Conservation (phyloP, 2,113 vertebrate genomes). For the Puntigrus tetrazona region DNA sequence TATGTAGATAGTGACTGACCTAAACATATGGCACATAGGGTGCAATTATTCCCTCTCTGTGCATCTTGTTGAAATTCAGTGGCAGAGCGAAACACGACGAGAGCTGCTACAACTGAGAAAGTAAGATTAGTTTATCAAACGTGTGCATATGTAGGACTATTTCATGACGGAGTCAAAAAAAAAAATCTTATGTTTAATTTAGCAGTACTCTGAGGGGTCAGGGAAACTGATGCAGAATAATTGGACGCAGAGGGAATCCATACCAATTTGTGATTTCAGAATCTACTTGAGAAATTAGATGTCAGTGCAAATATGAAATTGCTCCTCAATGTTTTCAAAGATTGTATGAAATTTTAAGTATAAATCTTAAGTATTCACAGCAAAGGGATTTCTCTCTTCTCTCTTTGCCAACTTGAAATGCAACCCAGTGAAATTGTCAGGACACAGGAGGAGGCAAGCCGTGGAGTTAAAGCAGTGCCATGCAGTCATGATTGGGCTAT, state of each 20-base stretch:
- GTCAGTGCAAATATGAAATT: conserved; percentile 84
- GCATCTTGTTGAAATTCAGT: conserved; percentile 69
- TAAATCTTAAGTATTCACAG: conserved; percentile 78
- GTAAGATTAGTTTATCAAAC: conserved; percentile 81
- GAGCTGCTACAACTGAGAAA: conserved; percentile 60
- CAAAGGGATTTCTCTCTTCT: conserved; percentile 70
- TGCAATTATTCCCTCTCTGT: conserved; percentile 36
- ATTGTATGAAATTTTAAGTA: conserved; percentile 81
- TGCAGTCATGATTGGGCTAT: conserved; percentile 69
- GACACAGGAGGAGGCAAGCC: conserved; percentile 66
- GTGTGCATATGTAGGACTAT: conserved; percentile 72
- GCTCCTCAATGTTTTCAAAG: conserved; percentile 82
- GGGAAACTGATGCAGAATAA: conserved; percentile 82
- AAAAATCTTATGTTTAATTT: conserved; percentile 79
- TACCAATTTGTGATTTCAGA: conserved; percentile 82
- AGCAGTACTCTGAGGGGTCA: conserved; percentile 79
- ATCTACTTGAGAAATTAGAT: conserved; percentile 82
- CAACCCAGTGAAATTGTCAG: conserved; percentile 74
- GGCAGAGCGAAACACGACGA: conserved; percentile 12
- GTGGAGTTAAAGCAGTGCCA: conserved; percentile 57
- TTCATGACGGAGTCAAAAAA: conserved; percentile 66
- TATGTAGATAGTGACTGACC: background rate
- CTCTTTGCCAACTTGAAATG: conserved; percentile 74
- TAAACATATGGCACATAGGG: conserved; percentile 10
- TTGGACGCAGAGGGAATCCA: conserved; percentile 82